Conservation (phyloP, 2,888 invertebrate species). For the Drosophila mercatorum region DNA sequence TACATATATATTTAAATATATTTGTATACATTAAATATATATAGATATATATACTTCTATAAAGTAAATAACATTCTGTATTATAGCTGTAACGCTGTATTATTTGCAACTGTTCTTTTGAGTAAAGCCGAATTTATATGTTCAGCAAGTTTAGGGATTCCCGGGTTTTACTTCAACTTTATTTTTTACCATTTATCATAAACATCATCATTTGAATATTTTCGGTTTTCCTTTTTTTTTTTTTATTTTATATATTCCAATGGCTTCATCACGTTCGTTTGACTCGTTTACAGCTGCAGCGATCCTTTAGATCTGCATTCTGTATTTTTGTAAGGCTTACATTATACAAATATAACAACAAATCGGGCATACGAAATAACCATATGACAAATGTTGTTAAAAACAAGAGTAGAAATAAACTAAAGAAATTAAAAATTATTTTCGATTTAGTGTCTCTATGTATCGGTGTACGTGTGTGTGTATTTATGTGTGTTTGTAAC, state of each 20-base stretch:
- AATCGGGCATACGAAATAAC: slow-evolving; percentile 17
- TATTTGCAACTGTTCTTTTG: slow-evolving; percentile 49
- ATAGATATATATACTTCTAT: slow-evolving; percentile 56
- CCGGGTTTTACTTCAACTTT: slow-evolving; percentile 14
- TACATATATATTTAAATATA: slow-evolving; percentile 37
- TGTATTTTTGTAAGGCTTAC: slow-evolving; percentile 40
- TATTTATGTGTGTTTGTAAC: slow-evolving; percentile 4
- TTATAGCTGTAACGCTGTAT: slow-evolving; percentile 51
- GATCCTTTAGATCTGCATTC: slow-evolving; percentile 15
- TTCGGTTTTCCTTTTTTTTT: background rate
- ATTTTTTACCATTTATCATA: background rate
- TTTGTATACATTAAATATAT: slow-evolving; percentile 28
- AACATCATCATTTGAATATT: background rate
- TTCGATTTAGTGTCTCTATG: slow-evolving; percentile 20
- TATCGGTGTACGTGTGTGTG: slow-evolving; percentile 2
- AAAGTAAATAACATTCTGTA: slow-evolving; percentile 76
- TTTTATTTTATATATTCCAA: slow-evolving; percentile 32
- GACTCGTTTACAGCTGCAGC: slow-evolving; percentile 38
- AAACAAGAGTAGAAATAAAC: background rate
- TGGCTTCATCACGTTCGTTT: slow-evolving; percentile 48
- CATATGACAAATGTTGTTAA: slow-evolving; percentile 5
- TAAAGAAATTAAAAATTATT: background rate
- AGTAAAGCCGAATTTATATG: slow-evolving; percentile 49
- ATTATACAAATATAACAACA: slow-evolving; percentile 38
- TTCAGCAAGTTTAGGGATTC: slow-evolving; percentile 47